Percentiles rank a stretch among this genome's conserved stretches.
Evolutionary conservation across 2,113 vertebrate genomes (phyloP).

Genomic region (Heteronetta atricapilla): DNA sequence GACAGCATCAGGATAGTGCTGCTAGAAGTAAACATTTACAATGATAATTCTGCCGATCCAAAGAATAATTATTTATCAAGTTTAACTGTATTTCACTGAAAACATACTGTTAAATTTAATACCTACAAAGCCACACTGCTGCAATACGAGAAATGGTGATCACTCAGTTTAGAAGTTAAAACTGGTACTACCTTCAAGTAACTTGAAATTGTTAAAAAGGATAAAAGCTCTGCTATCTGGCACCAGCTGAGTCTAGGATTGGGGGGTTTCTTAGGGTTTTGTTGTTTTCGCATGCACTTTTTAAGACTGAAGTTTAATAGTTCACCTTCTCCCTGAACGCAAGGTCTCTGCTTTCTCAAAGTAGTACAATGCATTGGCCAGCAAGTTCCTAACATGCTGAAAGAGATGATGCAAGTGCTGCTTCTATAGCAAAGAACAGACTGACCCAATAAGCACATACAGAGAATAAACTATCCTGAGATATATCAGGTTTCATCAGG

Average conservation of each 20-base stretch:
- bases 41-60: slow-evolving; percentile 55
- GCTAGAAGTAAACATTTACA: slow-evolving; percentile 77
- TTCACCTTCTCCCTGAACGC: neutral
- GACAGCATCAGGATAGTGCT: slow-evolving; percentile 92
- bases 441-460: neutral
- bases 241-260: neutral
- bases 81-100: neutral
- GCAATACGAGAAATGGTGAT: neutral
- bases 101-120: neutral
- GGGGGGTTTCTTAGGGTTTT: neutral
- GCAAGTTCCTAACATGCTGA: neutral
- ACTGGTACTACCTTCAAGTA: neutral
- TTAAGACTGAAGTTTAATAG: neutral
- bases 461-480: neutral
- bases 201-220: neutral
- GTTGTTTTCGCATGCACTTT: neutral
- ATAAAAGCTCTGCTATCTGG: neutral
- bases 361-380: neutral
- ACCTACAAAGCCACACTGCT: neutral
- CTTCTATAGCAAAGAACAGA: neutral
- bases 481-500: neutral
- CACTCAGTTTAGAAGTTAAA: neutral
- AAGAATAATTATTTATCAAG: neutral
- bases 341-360: neutral
- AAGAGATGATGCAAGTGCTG: neutral